Evolutionary conservation across 2,113 vertebrate genomes (phyloP).

Genomic region (Bungarus multicinctus): DNA sequence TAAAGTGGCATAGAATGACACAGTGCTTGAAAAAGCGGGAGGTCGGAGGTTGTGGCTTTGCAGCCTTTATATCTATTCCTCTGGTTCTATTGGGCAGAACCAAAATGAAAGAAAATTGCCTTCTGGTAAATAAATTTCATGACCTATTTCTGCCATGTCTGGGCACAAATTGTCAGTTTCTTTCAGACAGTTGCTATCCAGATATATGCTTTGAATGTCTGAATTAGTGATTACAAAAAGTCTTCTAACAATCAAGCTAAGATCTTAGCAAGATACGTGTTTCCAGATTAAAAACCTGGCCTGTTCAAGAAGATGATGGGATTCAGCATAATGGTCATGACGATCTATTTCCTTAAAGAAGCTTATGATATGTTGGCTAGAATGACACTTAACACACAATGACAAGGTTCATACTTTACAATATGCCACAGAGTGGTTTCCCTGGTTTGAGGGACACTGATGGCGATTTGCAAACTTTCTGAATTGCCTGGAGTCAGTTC

Average conservation of each 20-base stretch:
- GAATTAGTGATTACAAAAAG: not conserved
- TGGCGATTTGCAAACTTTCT: not conserved
- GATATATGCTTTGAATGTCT: not conserved
- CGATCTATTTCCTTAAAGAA: not conserved
- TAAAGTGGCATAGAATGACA: not conserved
- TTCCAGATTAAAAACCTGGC: not conserved
- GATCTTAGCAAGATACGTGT: not conserved
- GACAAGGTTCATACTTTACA: not conserved
- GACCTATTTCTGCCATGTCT: not conserved
- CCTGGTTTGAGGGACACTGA: not conserved
- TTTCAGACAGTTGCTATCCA: not conserved
- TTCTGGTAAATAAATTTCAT: not conserved
- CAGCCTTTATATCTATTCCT: not conserved
- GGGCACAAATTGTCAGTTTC: not conserved
- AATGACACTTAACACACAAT: not conserved
- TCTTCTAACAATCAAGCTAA: not conserved
- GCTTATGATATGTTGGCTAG: not conserved
- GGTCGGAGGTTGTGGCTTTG: not conserved
- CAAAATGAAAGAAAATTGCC: not conserved
- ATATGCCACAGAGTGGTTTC: not conserved
- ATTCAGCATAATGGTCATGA: not conserved
- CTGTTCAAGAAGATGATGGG: not conserved
- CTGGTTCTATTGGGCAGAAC: not conserved
- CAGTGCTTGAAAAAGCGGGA: not conserved
- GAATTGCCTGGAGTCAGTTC: not conserved